Evolutionary conservation across 2,888 invertebrate species (phyloP).

Genomic region (Kuschelorhynchus macadamiae): DNA sequence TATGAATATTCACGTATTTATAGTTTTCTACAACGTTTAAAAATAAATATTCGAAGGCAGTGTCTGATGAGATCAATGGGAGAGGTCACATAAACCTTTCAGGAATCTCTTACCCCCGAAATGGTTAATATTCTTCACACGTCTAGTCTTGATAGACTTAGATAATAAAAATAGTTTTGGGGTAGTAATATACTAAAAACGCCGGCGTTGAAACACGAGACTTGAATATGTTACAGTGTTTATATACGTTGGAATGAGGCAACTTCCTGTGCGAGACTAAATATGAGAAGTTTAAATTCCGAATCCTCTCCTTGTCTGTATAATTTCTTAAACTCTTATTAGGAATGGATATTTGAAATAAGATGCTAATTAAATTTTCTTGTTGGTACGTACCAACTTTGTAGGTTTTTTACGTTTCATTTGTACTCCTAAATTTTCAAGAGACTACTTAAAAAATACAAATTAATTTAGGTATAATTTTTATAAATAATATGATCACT

Average conservation of each 20-base stretch:
- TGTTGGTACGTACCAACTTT: too few relatives aligned
- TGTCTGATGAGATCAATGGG: neutral
- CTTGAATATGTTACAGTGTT: slow-evolving; percentile 16
- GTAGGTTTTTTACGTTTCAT: too few relatives aligned
- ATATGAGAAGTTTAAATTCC: neutral
- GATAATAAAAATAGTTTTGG: slow-evolving; percentile 29
- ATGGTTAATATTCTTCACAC: slow-evolving; percentile 20
- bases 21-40: neutral
- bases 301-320: too few relatives aligned
- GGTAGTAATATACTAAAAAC: slow-evolving; percentile 23
- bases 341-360: too few relatives aligned
- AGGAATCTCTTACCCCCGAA: slow-evolving; percentile 9
- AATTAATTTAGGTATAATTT: too few relatives aligned
- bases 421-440: too few relatives aligned
- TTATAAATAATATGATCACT: too few relatives aligned
- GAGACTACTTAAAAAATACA: too few relatives aligned
- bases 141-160: slow-evolving; percentile 5
- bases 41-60: neutral
- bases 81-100: slow-evolving; percentile 10
- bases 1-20: slow-evolving; percentile 1
- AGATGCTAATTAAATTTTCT: too few relatives aligned
- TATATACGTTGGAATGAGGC: neutral
- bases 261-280: neutral
- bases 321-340: too few relatives aligned
- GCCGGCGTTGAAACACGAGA: slow-evolving; percentile 23